phyloP scores from a whole-genome alignment of 2,797 vertebrate genomes.

The Benthosema pterotum region DNA sequence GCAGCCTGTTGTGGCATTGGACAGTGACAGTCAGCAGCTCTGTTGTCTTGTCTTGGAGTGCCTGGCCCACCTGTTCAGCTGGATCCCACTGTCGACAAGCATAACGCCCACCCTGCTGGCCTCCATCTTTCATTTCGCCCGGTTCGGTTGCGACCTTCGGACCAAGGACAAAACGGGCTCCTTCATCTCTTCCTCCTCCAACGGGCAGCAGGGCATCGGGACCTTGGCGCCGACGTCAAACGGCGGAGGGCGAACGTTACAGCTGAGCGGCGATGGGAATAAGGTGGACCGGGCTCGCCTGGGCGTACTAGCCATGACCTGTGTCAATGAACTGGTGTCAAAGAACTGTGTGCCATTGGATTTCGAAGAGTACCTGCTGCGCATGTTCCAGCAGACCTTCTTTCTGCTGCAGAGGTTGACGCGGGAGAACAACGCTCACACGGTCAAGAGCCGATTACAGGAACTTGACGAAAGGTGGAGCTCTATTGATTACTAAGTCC shows the following conservation, averaged over 20 bases:
- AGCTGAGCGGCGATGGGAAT: slow-evolving; percentile 55
- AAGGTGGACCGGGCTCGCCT: slow-evolving; percentile 88
- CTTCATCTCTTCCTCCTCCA: slow-evolving; percentile 70
- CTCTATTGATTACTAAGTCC: background rate
- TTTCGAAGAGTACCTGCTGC: slow-evolving; percentile 96
- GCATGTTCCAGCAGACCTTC: slow-evolving; percentile 99
- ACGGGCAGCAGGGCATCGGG: slow-evolving; percentile 63
- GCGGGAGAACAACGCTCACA: slow-evolving; percentile 90
- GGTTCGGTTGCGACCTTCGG: slow-evolving; percentile 92
- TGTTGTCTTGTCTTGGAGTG: slow-evolving; percentile 95
- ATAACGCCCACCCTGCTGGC: slow-evolving; percentile 96
- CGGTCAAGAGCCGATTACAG: slow-evolving; percentile 91
- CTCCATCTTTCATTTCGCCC: slow-evolving; percentile 97
- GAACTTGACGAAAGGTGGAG: slow-evolving; percentile 96
- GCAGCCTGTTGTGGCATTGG: slow-evolving; percentile 89
- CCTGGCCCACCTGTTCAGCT: slow-evolving; percentile 98
- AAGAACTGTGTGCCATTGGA: slow-evolving; percentile 99
- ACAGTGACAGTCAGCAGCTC: slow-evolving; percentile 90
- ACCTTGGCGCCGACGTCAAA: slow-evolving; percentile 65
- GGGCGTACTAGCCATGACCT: slow-evolving; percentile 95
- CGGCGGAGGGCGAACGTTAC: slow-evolving; percentile 66
- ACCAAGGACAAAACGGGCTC: slow-evolving; percentile 72
- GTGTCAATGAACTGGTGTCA: slow-evolving; percentile 98
- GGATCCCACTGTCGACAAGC: slow-evolving; percentile 96
- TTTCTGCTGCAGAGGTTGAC: slow-evolving; percentile 96